Base-by-base conservation (phyloP, 2,888 invertebrate genomes). In the Sminthurides aquaticus region DNA sequence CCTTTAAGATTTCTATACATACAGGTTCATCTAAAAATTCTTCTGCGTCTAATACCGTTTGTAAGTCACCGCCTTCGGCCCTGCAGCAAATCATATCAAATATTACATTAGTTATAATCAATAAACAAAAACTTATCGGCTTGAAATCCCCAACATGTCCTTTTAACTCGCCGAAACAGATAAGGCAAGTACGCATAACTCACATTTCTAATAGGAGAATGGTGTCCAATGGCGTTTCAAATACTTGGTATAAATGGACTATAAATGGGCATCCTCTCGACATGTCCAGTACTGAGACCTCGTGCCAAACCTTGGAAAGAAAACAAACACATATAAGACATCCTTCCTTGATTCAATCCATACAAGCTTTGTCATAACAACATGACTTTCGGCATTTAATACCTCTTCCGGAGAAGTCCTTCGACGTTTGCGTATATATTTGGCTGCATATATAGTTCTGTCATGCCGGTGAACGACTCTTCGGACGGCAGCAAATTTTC, bases 401-500 rank as follows among this genome's bases (percentile, higher is more conserved):
- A 74, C 74, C 69, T 74, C 74, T 66, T 74, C 74, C 27, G 72
- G 68, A 49, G 71, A 69, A 2, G 91, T 88, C 75, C 92, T 88
- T 79, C 94, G 87, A 76, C 95, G 83, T 78, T 95, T 89, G 80
- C 91, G 88, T 74, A 94, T 88, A 80, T 92, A 93, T 83, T 97
- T 97, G 71, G 96, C 96, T n/a, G 96, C 97, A 81, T 90, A 95
- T 78, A 90, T 89, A 77, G 88, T 85, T 67, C 91, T 91, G 62
- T 89, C 89, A 75, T 87, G 85, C 79, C 88, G 86, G 82, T 95
- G 91, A 34, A 89, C 85, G 78, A 93, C 91, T 80, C 91, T 87
- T 78, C 91, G 88, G 72, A 97, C 96, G 72, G 94, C 90, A 58
- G 96, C 96, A 80, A 95, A 97, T 82, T 96, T 96, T 62, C 97